Conservation (phyloP, 2,888 invertebrate species). For the Lymantria monacha region DNA sequence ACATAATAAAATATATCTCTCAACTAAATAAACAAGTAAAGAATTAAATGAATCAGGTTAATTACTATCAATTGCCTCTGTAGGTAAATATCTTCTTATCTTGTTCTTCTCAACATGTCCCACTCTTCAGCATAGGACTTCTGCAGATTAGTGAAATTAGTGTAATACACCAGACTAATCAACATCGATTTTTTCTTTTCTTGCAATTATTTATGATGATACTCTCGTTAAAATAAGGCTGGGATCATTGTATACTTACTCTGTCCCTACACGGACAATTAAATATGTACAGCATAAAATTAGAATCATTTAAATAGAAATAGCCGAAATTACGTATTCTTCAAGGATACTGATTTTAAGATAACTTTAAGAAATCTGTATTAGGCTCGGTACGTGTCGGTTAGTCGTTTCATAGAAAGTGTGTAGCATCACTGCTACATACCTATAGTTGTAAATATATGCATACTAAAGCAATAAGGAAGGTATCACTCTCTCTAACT, state of each 20-base stretch:
- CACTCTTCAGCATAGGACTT: no score
- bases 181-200: no score
- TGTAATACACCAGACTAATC: no score
- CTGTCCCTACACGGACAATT: background rate
- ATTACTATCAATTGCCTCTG: background rate
- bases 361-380: slow-evolving; percentile 29
- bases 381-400: slow-evolving; percentile 5
- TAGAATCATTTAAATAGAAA: background rate
- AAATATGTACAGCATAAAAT: background rate
- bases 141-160: no score
- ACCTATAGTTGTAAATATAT: slow-evolving; percentile 18
- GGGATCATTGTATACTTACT: background rate
- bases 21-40: no score
- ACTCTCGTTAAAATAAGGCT: no score
- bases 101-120: no score
- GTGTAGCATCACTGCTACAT: slow-evolving; percentile 21
- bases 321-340: slow-evolving; percentile 20
- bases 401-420: slow-evolving; percentile 31
- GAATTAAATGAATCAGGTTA: background rate
- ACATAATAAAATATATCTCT: no score
- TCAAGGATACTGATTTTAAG: slow-evolving; percentile 13
- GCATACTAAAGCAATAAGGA: slow-evolving; percentile 31
- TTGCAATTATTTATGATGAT: no score
- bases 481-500: slow-evolving; percentile 12
- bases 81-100: no score